phyloP scores from a whole-genome alignment of 2,888 invertebrate species.

The Teleiodes luculella region DNA sequence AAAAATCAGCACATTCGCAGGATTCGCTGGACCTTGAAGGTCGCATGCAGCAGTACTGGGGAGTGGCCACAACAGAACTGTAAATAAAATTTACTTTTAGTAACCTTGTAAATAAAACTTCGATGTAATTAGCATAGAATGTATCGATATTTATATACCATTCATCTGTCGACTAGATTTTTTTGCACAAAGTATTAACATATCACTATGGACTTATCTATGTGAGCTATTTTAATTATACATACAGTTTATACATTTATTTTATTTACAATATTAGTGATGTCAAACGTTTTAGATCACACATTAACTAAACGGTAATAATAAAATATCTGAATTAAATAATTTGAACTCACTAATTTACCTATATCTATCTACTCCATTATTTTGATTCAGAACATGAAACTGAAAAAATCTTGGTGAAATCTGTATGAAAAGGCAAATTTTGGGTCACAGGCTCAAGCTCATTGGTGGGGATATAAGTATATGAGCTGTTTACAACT shows the following conservation, averaged over 20 bases:
- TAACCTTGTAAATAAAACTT: constrained; percentile 67
- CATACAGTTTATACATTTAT: constrained; percentile 27
- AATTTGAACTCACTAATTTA: not conserved
- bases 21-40: constrained; percentile 89
- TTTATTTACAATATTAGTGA: constrained; percentile 59
- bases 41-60: constrained; percentile 94
- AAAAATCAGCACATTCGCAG: constrained; percentile 81
- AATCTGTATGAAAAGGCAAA: no score
- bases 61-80: constrained; percentile 91
- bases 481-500: no score
- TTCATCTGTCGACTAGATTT: constrained; percentile 75
- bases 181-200: constrained; percentile 71
- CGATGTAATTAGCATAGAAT: constrained; percentile 52
- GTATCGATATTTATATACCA: constrained; percentile 61
- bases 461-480: no score
- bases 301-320: constrained; percentile 25
- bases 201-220: constrained; percentile 66
- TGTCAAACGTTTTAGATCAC: constrained; percentile 16
- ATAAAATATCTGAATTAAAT: constrained; percentile 27
- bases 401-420: no score
- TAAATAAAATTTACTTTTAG: constrained; percentile 53
- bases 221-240: constrained; percentile 39
- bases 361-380: no score
- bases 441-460: no score
- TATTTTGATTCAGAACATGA: no score